A percentile compares a stretch with the other conserved stretches of the same genome.
Conservation (phyloP, 2,113 vertebrate species). For the Eulacestoma nigropectus region DNA sequence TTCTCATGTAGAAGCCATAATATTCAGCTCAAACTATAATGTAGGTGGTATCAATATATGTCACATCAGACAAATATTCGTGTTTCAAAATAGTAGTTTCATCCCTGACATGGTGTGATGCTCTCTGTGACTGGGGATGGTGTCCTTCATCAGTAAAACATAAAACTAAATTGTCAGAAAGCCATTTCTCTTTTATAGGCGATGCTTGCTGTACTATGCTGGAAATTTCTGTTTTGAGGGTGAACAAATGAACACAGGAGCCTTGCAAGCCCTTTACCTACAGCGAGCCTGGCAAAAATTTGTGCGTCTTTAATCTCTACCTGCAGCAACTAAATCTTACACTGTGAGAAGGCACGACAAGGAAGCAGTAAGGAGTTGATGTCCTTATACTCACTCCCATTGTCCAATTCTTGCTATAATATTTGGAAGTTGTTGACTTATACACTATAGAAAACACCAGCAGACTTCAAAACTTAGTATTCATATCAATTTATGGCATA, state of each 20-base stretch:
- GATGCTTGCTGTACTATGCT: background rate
- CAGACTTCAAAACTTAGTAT: background rate
- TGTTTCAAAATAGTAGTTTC: background rate
- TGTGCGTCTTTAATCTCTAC: background rate
- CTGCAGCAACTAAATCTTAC: background rate
- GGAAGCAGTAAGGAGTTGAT: background rate
- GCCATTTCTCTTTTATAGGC: background rate
- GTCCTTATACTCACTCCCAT: background rate
- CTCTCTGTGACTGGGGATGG: background rate
- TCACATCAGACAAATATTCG: accelerated
- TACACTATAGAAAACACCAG: background rate
- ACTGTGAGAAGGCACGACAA: background rate
- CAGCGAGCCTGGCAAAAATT: background rate
- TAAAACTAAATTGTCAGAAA: background rate
- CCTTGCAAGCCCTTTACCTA: background rate
- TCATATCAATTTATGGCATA: background rate
- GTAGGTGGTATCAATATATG: background rate
- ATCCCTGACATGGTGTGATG: background rate
- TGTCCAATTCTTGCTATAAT: background rate
- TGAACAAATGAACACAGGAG: background rate
- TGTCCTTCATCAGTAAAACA: background rate
- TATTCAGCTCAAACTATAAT: background rate
- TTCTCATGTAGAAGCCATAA: background rate
- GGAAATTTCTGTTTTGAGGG: background rate
- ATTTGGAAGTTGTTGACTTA: background rate